Conservation (phyloP, 2,888 invertebrate species). For the Drosophila affinis region DNA sequence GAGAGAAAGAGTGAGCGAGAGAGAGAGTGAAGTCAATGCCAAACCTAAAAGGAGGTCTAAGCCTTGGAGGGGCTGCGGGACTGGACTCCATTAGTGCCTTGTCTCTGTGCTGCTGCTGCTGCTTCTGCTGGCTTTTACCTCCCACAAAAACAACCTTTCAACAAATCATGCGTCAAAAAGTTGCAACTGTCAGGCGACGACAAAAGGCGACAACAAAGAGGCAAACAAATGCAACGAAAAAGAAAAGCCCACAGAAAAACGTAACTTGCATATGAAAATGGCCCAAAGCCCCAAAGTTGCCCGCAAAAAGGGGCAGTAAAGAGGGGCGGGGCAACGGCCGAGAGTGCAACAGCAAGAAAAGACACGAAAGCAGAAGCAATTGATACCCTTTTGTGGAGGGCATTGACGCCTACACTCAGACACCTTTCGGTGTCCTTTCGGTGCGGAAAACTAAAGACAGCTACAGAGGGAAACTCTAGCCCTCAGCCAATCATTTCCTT, state of each 20-base stretch:
- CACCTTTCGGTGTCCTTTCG: too few species aligned
- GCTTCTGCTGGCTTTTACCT: conserved; percentile 15
- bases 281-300: conserved; percentile 21
- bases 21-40: too few species aligned
- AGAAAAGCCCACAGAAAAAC: conserved; percentile 25
- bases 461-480: too few species aligned
- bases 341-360: conserved; percentile 57
- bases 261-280: conserved; percentile 58
- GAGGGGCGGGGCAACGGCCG: conserved; percentile 48
- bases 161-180: conserved; percentile 77
- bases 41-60: conserved; percentile 1
- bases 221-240: conserved; percentile 26
- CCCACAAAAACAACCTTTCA: conserved; percentile 60
- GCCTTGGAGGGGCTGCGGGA: background rate
- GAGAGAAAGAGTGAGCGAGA: background rate
- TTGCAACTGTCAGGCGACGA: conserved; percentile 70
- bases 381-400: background rate
- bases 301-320: background rate
- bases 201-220: conserved; percentile 49
- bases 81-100: conserved; percentile 34
- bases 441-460: too few species aligned
- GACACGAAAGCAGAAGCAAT: conserved; percentile 34
- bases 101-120: conserved; percentile 13
- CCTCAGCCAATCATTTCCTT: background rate
- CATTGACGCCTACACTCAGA: too few species aligned